Evolutionary conservation across 1,140 invertebrate species (phyloP).

Genomic region (Zaprionus davidi): DNA sequence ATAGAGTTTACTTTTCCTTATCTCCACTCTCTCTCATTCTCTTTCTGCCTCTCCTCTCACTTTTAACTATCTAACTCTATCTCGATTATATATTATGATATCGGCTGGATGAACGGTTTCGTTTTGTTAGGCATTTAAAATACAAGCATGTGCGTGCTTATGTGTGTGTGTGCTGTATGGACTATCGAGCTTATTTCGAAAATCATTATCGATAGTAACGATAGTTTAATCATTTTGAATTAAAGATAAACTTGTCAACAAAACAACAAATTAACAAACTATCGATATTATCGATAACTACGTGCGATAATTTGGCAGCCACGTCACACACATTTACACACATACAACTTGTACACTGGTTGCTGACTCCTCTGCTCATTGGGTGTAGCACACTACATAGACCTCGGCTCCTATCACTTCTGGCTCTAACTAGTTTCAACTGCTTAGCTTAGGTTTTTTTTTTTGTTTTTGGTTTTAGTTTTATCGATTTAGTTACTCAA

Average conservation of each 20-base stretch:
- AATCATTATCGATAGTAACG: constrained; percentile 1
- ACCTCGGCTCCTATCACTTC: constrained; percentile 32
- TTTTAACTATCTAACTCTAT: not conserved
- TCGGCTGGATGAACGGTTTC: constrained; percentile 70
- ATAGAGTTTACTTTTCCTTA: constrained; percentile 18
- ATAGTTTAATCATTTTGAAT: not conserved
- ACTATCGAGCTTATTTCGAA: not conserved
- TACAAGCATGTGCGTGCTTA: constrained; percentile 15
- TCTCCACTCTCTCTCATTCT: constrained; percentile 11
- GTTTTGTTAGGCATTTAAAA: constrained; percentile 45
- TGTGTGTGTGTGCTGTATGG: not conserved
- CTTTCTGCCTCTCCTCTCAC: not conserved
- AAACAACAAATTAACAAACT: not conserved
- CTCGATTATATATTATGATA: constrained; percentile 11
- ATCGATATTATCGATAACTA: not conserved
- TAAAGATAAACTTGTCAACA: not conserved
- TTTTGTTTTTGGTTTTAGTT: not conserved
- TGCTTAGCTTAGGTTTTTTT: constrained; percentile 10
- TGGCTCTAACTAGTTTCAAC: constrained; percentile 16
- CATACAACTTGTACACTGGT: not conserved
- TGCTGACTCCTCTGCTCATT: not conserved
- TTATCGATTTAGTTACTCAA: constrained; percentile 7
- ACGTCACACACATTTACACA: not conserved
- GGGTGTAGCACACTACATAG: constrained; percentile 10
- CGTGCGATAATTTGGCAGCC: not conserved